Base-by-base conservation (phyloP, 2,113 vertebrate genomes). In the Leuciscus idus region DNA sequence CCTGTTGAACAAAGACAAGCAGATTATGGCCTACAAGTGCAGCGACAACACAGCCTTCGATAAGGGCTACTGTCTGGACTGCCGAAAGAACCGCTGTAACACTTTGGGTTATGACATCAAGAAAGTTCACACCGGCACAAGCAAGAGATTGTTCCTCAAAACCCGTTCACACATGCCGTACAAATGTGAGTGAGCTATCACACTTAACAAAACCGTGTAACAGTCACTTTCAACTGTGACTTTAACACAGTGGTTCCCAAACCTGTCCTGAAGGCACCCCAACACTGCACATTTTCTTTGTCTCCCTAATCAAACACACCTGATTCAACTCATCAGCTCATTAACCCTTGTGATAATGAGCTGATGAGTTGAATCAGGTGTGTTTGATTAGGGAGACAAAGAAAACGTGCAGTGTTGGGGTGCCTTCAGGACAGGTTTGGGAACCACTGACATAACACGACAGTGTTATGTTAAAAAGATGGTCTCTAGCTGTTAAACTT, bases 1-100 rank as follows among this genome's bases (percentile, higher is more conserved):
- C 0, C 75, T 99, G 83, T 91, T 95, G 64, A 95, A 98, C 66
- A 84, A 92, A 0, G 90, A 96, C 86, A 93, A 93, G 93, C 96
- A 95, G 90, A 98, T 93, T 91, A 94, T 46, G 17, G 97, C 95
- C 50, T 99, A 97, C 94, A 93, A 92, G 93, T 99, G 98, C 94
- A 95, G 89, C 0, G 92, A 96, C 91, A 94, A 96, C 92, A 92
- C 87, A 21, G 94, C 95, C 8, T 99, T 99, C 88, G 92, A 96
- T 89, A 96, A 94, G 89, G 98, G 98, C 0, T 59, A 95, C 88
- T 99, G 98, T 88, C 94, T 99, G 86, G 96, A 92, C 95, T 99
- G 98, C 76, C 92, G 87, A 15, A 97, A 93, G 90, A 95, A 95
- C 83, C 95, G 95, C 12, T 99, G 98, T 92, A 98, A 97, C 94